Percentiles rank a stretch among this genome's conserved stretches.
Evolutionary conservation across 2,113 vertebrate species (phyloP).

Genomic region (Oreamnos americanus): DNA sequence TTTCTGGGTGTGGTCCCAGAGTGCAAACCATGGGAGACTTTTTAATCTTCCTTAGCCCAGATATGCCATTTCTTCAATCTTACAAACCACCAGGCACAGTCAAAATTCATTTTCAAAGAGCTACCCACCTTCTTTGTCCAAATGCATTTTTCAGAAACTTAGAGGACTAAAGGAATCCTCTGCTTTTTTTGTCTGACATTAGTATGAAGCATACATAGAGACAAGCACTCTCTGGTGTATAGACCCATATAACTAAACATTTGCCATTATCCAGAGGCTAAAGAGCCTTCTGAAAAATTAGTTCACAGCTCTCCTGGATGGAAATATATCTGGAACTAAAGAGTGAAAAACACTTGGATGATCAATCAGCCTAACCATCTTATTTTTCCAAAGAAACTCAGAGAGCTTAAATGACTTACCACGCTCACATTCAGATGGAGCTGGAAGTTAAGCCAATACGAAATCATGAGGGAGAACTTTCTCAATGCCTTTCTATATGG

Average conservation of each 20-base stretch:
- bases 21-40: background rate
- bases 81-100: background rate
- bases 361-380: background rate
- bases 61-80: background rate
- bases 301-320: background rate
- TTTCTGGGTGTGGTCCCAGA: background rate
- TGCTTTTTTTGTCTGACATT: accelerated
- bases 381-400: background rate
- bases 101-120: background rate
- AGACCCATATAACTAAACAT: background rate
- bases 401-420: background rate
- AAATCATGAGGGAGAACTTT: background rate
- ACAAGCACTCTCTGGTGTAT: background rate
- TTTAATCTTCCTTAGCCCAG: background rate
- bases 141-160: background rate
- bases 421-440: background rate
- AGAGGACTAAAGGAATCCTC: background rate
- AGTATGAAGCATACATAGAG: background rate
- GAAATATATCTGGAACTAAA: background rate
- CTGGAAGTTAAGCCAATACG: background rate
- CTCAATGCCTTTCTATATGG: background rate
- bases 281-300: background rate
- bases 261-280: background rate
- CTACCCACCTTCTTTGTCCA: background rate
- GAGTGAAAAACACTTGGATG: background rate